Base-by-base conservation (phyloP, 2,888 invertebrate genomes). In the Drosophila demipolita region DNA sequence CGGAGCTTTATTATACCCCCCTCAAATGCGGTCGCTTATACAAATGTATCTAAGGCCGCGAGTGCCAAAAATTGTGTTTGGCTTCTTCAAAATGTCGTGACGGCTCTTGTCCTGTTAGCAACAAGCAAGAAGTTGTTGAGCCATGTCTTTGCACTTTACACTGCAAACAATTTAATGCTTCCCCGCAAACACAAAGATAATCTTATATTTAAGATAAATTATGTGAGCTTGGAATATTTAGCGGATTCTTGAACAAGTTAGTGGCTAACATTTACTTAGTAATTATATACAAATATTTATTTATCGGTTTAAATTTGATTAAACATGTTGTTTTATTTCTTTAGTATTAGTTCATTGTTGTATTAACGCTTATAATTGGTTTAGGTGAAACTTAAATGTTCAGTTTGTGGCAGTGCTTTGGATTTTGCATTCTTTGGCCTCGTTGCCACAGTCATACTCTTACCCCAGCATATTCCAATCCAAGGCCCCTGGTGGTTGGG, bases 51-150 rank as follows among this genome's bases (percentile, higher is more conserved):
- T 60, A 33, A 67, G 71, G 72, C 68, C 63, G 65, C 63, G 58
- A 69, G 73, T 76, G 76, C 74, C 79, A 84, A 76, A 63, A 71
- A 73, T 67, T 54, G 67, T 73, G 66, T 66, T 74, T 72, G 80
- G 66, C 53, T 73, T 73, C 60, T 45, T 62, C 20, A 66, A 62
- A 69, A 67, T 73, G 81, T 82, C 49, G 54, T 75, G 57, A 77
- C 75, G 67, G 69, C 55, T 64, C 64, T 60, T 52, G 69, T 74
- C 48, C 55, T 72, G 75, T 68, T 76, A 70, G 83, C 83, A 80
- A 80, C 80, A 81, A 79, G 83, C 83, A 49, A 50, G 67, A 82
- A 81, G 71, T 76, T 76, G 80, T 73, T 81, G 68, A 81, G 80
- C 73, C 66, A 70, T 57, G 52, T 33, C 68, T 80, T 45, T 40